Base-by-base conservation (phyloP, 2,888 invertebrate genomes). In the Apamea epomidion region DNA sequence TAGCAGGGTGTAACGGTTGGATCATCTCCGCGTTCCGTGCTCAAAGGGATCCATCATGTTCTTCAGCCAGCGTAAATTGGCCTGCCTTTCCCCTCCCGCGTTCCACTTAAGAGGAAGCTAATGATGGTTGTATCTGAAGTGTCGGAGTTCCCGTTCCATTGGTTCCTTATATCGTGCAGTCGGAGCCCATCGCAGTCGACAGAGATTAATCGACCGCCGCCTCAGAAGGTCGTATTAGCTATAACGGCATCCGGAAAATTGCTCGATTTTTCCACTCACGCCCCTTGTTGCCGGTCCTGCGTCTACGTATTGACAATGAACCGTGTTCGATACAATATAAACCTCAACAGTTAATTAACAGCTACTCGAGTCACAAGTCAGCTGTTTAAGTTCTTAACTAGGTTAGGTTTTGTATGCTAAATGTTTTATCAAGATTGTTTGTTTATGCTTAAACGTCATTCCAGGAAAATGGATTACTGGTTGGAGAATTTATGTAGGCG, bases 161-260 rank as follows among this genome's bases (percentile, higher is more conserved):
- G 95, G 94, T 93, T 92, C 89, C 90, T 93, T 93, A 92, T 94
- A 94, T 93, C 93, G 93, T 93, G 92, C 92, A 94, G 93, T 93
- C 91, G 91, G 91, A 93, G 92, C 94, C 93, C 94, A 94, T 94
- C 95, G 94, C 93, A 92, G 94, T 93, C 92, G 96, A 96, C 95
- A 95, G 94, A 95, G 95, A 96, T 96, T 96, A 96, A 96, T 96
- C 94, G 95, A 93, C 91, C 90, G 92, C 92, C 92, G 93, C 93
- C 93, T 93, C 92, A 91, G 94, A 94, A 94, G 93, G 93, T 94
- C 94, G 94, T 95, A 96, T 96, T 96, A 95, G 94, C 95, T 95
- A 94, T 95, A 95, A 94, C 94, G 95, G 95, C 93, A 95, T 96
- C 95, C 94, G 95, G 95, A 96, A 96, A 96, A 96, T 95, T 95